phyloP scores from a whole-genome alignment of 2,888 invertebrate species.

The Oasisia sp. region DNA sequence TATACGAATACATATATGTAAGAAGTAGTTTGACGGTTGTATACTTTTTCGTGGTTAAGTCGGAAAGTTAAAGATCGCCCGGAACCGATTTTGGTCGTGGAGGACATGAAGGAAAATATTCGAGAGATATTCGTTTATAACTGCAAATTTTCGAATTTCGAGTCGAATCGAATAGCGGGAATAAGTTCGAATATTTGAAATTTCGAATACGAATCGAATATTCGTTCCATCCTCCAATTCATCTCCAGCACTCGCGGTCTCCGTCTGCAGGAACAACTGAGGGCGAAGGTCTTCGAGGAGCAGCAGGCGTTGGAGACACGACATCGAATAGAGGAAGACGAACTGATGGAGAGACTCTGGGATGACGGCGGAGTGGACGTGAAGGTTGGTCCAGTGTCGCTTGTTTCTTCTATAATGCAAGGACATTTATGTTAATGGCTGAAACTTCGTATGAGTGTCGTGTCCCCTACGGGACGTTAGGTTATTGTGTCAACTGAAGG shows the following conservation, averaged over 20 bases:
- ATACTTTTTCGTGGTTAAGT: too few relatives aligned
- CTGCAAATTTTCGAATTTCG: too few relatives aligned
- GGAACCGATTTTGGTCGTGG: too few relatives aligned
- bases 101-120: too few relatives aligned
- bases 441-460: too few relatives aligned
- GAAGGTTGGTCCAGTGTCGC: not conserved
- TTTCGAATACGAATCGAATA: not conserved
- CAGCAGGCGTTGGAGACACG: slow-evolving; percentile 61
- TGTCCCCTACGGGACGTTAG: too few relatives aligned
- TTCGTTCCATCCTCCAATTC: not conserved
- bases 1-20: too few relatives aligned
- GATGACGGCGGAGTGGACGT: slow-evolving; percentile 45
- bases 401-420: not conserved
- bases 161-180: too few relatives aligned
- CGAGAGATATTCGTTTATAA: too few relatives aligned
- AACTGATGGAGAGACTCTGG: slow-evolving; percentile 52
- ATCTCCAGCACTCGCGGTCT: not conserved
- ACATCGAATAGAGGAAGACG: slow-evolving; percentile 62
- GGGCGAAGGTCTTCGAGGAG: slow-evolving; percentile 54
- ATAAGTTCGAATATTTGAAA: not conserved
- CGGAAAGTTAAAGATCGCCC: too few relatives aligned
- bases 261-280: not conserved
- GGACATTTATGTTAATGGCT: not conserved
- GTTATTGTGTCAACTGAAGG: too few relatives aligned
- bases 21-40: too few relatives aligned